A percentile compares a stretch with the other conserved stretches of the same genome.
Conservation (phyloP, 2,113 vertebrate species). For the Bostrychus sinensis region DNA sequence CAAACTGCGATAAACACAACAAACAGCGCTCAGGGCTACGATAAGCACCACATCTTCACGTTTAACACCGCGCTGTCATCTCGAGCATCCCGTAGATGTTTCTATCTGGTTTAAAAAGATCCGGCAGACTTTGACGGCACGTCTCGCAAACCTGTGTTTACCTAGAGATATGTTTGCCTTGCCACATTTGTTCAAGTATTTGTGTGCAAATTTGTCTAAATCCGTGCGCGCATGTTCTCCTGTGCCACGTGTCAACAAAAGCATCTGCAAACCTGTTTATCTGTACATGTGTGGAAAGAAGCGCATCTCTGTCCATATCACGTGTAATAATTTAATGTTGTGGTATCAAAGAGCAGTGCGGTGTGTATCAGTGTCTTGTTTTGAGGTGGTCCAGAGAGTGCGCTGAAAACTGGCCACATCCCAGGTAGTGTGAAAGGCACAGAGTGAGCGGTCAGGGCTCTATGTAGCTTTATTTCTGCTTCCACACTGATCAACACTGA, state of each 20-base stretch:
- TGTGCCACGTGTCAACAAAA: constrained; percentile 72
- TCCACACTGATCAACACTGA: constrained; percentile 14
- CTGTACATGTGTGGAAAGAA: constrained; percentile 31
- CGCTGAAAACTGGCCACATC: constrained; percentile 73
- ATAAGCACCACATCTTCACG: constrained; percentile 23
- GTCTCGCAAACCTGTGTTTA: constrained; percentile 65
- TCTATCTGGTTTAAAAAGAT: constrained; percentile 58
- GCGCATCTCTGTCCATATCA: constrained; percentile 32
- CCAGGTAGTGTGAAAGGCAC: constrained; percentile 74
- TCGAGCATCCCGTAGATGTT: constrained; percentile 9
- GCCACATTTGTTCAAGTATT: constrained; percentile 72
- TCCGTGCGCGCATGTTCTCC: constrained; percentile 72
- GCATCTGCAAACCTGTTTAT: constrained; percentile 76
- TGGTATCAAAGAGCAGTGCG: constrained; percentile 33
- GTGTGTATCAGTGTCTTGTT: constrained; percentile 35
- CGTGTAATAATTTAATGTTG: constrained; percentile 56
- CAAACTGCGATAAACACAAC: constrained; percentile 42
- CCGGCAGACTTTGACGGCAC: constrained; percentile 42
- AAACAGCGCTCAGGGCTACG: constrained; percentile 15
- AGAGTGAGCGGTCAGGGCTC: constrained; percentile 42
- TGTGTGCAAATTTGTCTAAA: constrained; percentile 73
- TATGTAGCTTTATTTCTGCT: constrained; percentile 54
- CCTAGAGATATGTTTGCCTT: constrained; percentile 56
- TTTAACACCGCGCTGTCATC: constrained; percentile 31
- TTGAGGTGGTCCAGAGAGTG: constrained; percentile 51